Evolutionary conservation across 2,888 invertebrate species (phyloP).

Genomic region (Salticus scenicus): DNA sequence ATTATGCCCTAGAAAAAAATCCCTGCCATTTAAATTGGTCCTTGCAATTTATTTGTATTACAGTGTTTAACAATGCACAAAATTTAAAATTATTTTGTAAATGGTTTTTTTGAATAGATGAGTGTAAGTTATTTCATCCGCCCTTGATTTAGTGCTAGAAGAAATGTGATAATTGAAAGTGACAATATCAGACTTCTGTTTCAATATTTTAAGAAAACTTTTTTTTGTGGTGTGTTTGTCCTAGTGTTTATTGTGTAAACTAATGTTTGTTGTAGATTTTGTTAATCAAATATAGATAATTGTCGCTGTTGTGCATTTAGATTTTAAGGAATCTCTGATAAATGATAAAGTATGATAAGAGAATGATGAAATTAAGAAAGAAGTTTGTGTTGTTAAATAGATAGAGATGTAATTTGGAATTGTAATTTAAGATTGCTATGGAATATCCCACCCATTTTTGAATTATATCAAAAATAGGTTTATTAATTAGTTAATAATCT

Average conservation of each 20-base stretch:
- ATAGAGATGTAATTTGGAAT: too few relatives aligned
- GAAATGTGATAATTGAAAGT: not conserved
- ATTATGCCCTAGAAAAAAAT: too few relatives aligned
- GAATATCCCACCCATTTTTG: too few relatives aligned
- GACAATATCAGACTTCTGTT: not conserved
- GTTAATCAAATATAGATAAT: constrained; percentile 16
- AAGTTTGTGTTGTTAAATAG: too few relatives aligned
- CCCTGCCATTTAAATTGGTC: too few relatives aligned
- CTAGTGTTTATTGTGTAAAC: constrained; percentile 50
- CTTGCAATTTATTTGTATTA: not conserved
- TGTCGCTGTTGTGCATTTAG: constrained; percentile 29
- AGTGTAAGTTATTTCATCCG: not conserved
- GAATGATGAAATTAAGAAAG: too few relatives aligned
- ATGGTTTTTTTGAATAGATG: not conserved
- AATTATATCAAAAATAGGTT: too few relatives aligned
- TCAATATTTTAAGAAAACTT: not conserved
- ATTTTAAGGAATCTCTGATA: not conserved
- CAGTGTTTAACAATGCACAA: not conserved
- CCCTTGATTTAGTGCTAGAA: constrained; percentile 20
- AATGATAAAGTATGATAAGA: not conserved
- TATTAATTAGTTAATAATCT: too few relatives aligned
- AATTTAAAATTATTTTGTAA: not conserved
- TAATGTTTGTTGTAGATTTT: constrained; percentile 58
- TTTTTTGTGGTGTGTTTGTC: constrained; percentile 47
- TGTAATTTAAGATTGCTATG: too few relatives aligned